Evolutionary conservation across 37 sponge, comb jelly and placozoan species (phyloP).

Genomic region (Agelas oroides): DNA sequence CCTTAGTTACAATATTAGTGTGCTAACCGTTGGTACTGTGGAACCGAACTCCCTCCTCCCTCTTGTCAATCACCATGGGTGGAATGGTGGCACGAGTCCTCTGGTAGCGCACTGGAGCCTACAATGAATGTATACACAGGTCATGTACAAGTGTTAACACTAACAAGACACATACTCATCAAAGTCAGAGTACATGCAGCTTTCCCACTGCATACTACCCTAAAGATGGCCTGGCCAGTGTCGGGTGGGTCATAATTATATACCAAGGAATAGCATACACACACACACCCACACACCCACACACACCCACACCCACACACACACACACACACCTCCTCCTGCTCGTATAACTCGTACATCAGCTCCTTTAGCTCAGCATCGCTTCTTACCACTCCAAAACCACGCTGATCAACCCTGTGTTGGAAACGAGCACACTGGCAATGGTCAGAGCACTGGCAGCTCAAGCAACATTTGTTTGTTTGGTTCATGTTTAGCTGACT

Average conservation of each 20-base stretch:
- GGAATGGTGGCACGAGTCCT: constrained; percentile 80
- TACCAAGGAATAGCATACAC: no score
- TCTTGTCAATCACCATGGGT: constrained; percentile 68
- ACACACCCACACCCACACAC: not conserved
- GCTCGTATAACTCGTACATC: constrained; percentile 68
- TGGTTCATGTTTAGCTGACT: not conserved
- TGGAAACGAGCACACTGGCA: no score
- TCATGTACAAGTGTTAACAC: no score
- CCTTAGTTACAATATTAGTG: no score
- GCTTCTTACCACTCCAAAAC: constrained; percentile 73
- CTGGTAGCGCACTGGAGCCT: constrained; percentile 62
- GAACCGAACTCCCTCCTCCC: constrained; percentile 43
- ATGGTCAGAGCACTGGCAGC: no score
- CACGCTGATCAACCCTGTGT: constrained; percentile 62
- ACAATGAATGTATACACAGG: no score
- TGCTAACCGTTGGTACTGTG: constrained; percentile 56
- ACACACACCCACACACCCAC: no score
- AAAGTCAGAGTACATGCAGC: no score
- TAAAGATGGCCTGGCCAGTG: no score
- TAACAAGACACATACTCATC: no score
- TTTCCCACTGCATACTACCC: no score
- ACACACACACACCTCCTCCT: constrained; percentile 65
- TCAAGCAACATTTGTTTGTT: not conserved
- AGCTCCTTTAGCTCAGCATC: constrained; percentile 80
- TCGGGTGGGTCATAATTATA: no score